A percentile compares a stretch with the other conserved stretches of the same genome.
phyloP scores from a whole-genome alignment of 2,797 vertebrate genomes.

The Pelodytes ibericus region DNA sequence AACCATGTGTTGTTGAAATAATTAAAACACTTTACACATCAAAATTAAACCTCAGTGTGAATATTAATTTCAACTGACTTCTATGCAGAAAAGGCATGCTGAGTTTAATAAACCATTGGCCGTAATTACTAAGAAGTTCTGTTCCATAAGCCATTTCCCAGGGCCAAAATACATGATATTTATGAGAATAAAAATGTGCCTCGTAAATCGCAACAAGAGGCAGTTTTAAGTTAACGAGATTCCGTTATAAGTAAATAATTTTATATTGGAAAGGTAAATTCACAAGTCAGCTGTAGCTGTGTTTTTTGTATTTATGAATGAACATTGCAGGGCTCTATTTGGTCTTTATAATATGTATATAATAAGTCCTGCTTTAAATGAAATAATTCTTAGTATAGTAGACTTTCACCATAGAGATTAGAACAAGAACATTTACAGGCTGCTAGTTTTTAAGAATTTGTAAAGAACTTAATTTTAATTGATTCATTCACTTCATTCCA shows the following conservation, averaged over 20 bases:
- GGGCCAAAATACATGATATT: neutral
- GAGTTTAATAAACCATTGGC: neutral
- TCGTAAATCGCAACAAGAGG: neutral
- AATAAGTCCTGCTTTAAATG: too few species aligned
- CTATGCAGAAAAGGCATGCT: neutral
- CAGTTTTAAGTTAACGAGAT: neutral
- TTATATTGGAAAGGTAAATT: neutral
- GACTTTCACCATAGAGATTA: too few species aligned
- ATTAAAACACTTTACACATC: neutral
- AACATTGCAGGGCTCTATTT: too few species aligned
- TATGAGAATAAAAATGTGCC: neutral
- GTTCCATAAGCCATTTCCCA: neutral
- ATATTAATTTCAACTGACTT: neutral
- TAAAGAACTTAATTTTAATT: too few species aligned
- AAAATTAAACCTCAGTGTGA: neutral
- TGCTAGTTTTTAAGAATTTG: too few species aligned
- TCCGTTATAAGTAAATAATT: neutral
- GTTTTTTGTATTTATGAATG: too few species aligned
- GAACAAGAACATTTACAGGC: too few species aligned
- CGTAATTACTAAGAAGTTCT: neutral
- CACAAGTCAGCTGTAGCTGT: too few species aligned
- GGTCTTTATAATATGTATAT: too few species aligned
- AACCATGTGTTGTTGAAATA: neutral
- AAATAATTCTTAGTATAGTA: too few species aligned
- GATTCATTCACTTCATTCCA: too few species aligned